Base-by-base conservation (phyloP, 2,888 invertebrate genomes). In the Lutraria lutraria region DNA sequence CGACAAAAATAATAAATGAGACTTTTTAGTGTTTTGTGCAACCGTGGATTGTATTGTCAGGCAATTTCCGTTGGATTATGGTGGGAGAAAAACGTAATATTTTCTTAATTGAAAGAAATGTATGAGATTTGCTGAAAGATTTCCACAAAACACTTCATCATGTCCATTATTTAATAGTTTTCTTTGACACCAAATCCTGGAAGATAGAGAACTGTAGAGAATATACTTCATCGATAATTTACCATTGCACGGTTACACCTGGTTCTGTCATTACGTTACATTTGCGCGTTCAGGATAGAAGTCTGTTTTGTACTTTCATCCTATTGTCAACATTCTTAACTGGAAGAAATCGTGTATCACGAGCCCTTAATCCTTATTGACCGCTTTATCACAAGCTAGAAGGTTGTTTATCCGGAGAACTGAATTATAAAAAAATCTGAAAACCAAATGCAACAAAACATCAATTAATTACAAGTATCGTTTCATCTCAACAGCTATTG, bases 111-210 rank as follows among this genome's bases (percentile, higher is more conserved):
- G 63, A 68, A 68, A 25, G 63, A 68, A 68, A 68, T 19, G 21
- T 60, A 60, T 16, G 21, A 60, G 60, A 19, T 68, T 10, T 25
- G n/a, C 25, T 68, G 0, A 68, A 68, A 68, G 63, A 25, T 68
- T 68, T 25, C 3, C 25, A 4, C 63, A 68, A n/a, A 68, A 4
- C 25, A 25, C 63, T 68, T 68, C 8, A 68, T 68, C 63, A 68
- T 68, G 63, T 68, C 63, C 63, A 0, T 68, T 68, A 68, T 68
- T 68, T 68, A 68, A 68, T 68, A 68, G 63, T n/a, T 68, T 68
- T 68, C 63, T n/a, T 68, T 10, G 63, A 25, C 63, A 12, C 63
- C 25, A 68, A 68, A n/a, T 68, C 25, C 25, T 68, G n/a, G 3
- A n/a, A 25, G 63, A 25, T 10, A 68, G 25, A 25, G 63, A 68